These are phyloP conservation scores for Coptodon bakossiorum DNA, from an alignment of 2,113 vertebrate genomes.

Conservation along the genomic window DNA sequence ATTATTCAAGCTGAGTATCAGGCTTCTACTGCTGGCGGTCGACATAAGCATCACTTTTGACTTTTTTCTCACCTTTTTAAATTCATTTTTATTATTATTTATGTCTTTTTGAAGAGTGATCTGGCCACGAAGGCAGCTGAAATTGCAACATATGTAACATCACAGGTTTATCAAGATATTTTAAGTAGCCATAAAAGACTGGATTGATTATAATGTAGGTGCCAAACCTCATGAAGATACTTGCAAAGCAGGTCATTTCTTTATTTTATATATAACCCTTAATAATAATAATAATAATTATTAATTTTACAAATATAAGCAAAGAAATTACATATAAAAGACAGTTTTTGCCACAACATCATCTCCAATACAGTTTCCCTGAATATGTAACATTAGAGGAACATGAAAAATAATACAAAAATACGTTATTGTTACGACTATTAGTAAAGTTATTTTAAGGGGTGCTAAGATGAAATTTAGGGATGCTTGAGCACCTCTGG, in stretches of 20 bases:
- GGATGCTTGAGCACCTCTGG: background rate
- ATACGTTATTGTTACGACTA: background rate
- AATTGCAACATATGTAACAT: background rate
- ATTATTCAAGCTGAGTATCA: background rate
- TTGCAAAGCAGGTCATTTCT: background rate
- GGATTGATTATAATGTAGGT: background rate
- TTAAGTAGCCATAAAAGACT: background rate
- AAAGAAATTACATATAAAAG: background rate
- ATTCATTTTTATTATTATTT: background rate
- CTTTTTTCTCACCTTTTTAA: background rate
- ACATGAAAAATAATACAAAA: background rate
- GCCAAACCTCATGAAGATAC: background rate
- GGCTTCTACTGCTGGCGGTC: background rate
- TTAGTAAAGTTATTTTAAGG: background rate
- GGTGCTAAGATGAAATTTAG: background rate
- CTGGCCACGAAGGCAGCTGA: background rate
- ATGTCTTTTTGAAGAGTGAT: background rate
- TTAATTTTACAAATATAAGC: background rate
- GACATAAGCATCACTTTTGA: background rate
- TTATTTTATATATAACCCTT: background rate
- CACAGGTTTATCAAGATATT: background rate
- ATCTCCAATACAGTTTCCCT: background rate
- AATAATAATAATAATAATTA: background rate
- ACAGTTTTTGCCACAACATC: background rate
- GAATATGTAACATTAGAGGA: accelerated